Evolutionary conservation across 2,113 vertebrate genomes (phyloP).

Genomic region (Hippopotamus amphibius): DNA sequence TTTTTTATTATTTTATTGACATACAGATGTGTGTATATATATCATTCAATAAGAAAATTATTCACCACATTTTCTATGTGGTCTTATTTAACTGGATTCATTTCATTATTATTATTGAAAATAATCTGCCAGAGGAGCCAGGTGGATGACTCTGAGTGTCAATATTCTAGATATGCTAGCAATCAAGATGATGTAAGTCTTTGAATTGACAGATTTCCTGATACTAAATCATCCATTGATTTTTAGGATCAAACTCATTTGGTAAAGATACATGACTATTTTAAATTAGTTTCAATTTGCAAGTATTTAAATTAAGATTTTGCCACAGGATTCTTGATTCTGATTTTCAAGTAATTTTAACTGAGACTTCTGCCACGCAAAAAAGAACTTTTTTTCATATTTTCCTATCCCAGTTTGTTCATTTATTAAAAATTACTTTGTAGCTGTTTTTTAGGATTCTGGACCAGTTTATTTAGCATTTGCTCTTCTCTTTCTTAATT

Average conservation of each 20-base stretch:
- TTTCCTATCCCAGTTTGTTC: not conserved
- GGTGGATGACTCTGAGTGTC: not conserved
- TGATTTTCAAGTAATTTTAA: constrained; percentile 29
- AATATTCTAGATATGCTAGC: not conserved
- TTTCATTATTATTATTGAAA: constrained; percentile 2
- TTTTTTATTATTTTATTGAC: not conserved
- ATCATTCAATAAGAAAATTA: not conserved
- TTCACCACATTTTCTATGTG: not conserved
- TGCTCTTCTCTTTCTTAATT: not conserved
- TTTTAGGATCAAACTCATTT: not conserved
- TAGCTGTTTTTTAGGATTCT: not conserved
- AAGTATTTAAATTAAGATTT: constrained; percentile 17
- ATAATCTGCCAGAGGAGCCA: not conserved
- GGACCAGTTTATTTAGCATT: not conserved
- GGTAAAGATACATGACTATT: not conserved
- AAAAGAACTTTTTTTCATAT: not conserved
- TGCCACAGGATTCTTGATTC: not conserved
- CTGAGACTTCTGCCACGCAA: not conserved
- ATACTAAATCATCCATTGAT: constrained; percentile 1
- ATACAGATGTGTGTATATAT: not conserved
- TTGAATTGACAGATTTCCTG: not conserved
- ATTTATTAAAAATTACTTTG: not conserved
- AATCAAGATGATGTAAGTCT: not conserved
- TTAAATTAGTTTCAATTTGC: not conserved
- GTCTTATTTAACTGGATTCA: not conserved